Evolutionary conservation across 35 echinoderm and acorn worm genomes (phyloP), one percentile per base, ranked within the genome.

Genomic region (Apostichopus japonicus): DNA sequence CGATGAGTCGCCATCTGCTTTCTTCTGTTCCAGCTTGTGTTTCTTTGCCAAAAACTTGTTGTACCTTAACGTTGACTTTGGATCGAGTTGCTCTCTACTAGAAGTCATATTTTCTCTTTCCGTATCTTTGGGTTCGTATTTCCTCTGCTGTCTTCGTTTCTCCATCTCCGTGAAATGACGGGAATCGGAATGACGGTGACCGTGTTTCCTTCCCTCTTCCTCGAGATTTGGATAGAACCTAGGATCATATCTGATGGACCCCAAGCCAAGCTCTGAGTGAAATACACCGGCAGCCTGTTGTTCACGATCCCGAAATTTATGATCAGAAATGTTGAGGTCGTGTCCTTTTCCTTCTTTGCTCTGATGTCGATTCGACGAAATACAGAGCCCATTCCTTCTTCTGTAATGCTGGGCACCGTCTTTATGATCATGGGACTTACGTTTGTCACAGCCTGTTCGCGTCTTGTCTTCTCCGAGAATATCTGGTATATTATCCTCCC

Each of bases 11-110:
- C 13, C 13, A 4, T 14, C 27, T 25, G 22, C 17, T 79, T 6
- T 14, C 13, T 24, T 79, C 13, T 23, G 78, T 14, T 44, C 78
- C 24, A 0, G 22, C 13, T 27, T 79, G 78, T 13, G 22, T 25
- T 84, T 14, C 13, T 13, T 56, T 10, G 53, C 6, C 71, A 84
- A 54, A 54, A 44, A 84, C 2, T 84, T 84, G 56, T 84, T 84
- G 54, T 84, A 84, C 57, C 81, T 84, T 58, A 54, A 54, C 10
- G 81, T 58, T 6, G 81, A 57, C 54, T 55, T 84, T 6, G 54
- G 81, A n/a, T 84, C 17, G 57, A 15, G 6, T 44, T 14, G 33
- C 23, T 44, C 10, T 83, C 55, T 57, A n/a, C 1, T 16, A 10
- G 9, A 16, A 84, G 4, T 57, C 7, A n/a, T 59, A 13, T 16